These are phyloP conservation scores for Octopus sinensis DNA, from an alignment of 1,140 invertebrate species.

Conservation along the genomic window DNA sequence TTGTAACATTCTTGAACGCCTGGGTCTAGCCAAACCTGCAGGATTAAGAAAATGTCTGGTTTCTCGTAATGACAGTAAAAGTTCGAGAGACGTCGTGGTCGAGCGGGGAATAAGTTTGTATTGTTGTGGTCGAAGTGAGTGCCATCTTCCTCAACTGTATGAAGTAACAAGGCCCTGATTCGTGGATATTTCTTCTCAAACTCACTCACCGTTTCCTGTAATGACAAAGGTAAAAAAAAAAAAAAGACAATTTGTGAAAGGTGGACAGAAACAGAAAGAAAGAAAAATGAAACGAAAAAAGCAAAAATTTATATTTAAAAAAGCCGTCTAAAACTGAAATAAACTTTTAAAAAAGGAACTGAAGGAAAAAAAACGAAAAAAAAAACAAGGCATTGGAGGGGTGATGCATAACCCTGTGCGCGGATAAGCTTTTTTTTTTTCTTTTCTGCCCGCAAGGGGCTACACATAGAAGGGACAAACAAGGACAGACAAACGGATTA, in stretches of 20 bases:
- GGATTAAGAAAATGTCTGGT: constrained; percentile 28
- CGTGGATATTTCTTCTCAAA: constrained; percentile 35
- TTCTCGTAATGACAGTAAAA: constrained; percentile 21
- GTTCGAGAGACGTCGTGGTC: constrained; percentile 1
- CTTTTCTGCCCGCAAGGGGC: too few species aligned
- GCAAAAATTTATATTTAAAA: neutral
- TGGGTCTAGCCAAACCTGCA: constrained; percentile 34
- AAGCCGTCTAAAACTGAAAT: too few species aligned
- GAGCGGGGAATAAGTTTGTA: neutral
- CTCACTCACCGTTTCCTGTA: constrained; percentile 21
- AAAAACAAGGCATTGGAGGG: too few species aligned
- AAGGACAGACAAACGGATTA: too few species aligned
- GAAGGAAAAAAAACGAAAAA: too few species aligned
- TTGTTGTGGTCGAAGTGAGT: neutral
- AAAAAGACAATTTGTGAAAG: neutral
- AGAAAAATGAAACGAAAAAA: neutral
- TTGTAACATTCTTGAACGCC: constrained; percentile 37
- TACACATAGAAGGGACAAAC: too few species aligned
- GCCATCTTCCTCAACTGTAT: constrained; percentile 14
- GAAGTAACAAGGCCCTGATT: constrained; percentile 18
- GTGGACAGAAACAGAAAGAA: neutral
- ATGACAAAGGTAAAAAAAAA: neutral
- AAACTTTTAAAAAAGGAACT: too few species aligned
- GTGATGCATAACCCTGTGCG: too few species aligned
- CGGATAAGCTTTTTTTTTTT: too few species aligned